A percentile compares a stretch with the other conserved stretches of the same genome.
Evolutionary conservation across 2,888 invertebrate genomes (phyloP).

Genomic region (Hyalella azteca): DNA sequence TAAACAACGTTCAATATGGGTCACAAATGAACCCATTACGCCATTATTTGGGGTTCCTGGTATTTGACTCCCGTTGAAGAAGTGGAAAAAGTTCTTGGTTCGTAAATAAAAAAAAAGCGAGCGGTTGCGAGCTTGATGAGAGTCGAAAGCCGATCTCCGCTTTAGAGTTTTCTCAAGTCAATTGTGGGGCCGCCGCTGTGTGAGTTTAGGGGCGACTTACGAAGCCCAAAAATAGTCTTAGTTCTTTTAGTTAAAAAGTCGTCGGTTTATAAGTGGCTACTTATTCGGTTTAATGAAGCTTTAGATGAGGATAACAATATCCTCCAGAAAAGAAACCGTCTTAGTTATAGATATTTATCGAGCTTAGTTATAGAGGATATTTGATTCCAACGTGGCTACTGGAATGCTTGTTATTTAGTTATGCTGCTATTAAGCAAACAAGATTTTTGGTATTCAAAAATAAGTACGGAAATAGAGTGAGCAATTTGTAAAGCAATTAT

Average conservation of each 20-base stretch:
- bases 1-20: too few species aligned
- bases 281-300: conserved; percentile 33
- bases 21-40: too few species aligned
- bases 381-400: conserved; percentile 27
- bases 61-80: too few species aligned
- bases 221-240: conserved; percentile 5
- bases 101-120: too few species aligned
- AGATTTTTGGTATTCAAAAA: conserved; percentile 28
- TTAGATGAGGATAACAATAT: conserved; percentile 1
- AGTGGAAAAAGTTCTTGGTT: too few species aligned
- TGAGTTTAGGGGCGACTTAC: background rate
- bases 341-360: conserved; percentile 9
- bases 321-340: conserved; percentile 23
- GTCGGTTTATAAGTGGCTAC: conserved; percentile 29
- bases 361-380: conserved; percentile 22
- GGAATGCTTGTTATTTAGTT: background rate
- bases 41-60: too few species aligned
- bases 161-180: background rate
- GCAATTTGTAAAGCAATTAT: conserved; percentile 20
- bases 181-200: background rate
- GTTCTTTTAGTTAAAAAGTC: conserved; percentile 24
- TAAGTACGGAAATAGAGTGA: conserved; percentile 17
- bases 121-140: too few species aligned
- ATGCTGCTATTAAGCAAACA: conserved; percentile 17
- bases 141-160: background rate